Conservation (phyloP, 2,797 vertebrate species). For the Rachycentron canadum region DNA sequence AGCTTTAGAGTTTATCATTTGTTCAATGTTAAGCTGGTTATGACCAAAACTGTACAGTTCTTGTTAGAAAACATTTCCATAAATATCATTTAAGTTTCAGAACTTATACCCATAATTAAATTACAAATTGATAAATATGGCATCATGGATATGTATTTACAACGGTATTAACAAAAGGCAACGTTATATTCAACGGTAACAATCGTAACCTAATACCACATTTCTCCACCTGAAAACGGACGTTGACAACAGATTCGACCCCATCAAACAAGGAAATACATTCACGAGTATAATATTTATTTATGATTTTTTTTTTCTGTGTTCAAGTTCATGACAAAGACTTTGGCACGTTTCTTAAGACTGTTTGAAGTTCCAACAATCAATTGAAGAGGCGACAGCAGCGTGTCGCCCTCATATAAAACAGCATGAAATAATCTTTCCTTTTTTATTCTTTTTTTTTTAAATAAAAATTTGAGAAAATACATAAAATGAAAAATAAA, state of each 20-base stretch:
- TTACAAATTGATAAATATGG: conserved; percentile 99
- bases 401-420: conserved; percentile 91
- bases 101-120: conserved; percentile 99
- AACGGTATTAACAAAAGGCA: conserved; percentile 99
- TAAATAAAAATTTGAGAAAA: conserved; percentile 88
- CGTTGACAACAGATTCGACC: conserved; percentile 96
- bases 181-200: conserved; percentile 98
- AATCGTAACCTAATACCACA: conserved; percentile 96
- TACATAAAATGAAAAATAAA: conserved; percentile 91
- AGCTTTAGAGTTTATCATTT: conserved; percentile 89
- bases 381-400: conserved; percentile 93
- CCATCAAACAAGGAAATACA: conserved; percentile 99
- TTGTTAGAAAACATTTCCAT: conserved; percentile 98
- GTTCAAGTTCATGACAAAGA: conserved; percentile 99
- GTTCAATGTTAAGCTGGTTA: conserved; percentile 97
- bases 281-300: conserved; percentile 98
- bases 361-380: conserved; percentile 97
- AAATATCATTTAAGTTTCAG: conserved; percentile 99
- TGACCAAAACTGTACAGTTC: conserved; percentile 99
- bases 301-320: conserved; percentile 86
- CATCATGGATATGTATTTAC: conserved; percentile 99
- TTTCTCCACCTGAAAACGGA: conserved; percentile 97
- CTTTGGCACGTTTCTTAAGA: conserved; percentile 99
- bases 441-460: conserved; percentile 81
- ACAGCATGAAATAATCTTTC: conserved; percentile 90